A percentile compares a stretch with the other conserved stretches of the same genome.
These are phyloP conservation scores for Pangasius djambal DNA, from an alignment of 2,797 vertebrate species.

Conservation along the genomic window DNA sequence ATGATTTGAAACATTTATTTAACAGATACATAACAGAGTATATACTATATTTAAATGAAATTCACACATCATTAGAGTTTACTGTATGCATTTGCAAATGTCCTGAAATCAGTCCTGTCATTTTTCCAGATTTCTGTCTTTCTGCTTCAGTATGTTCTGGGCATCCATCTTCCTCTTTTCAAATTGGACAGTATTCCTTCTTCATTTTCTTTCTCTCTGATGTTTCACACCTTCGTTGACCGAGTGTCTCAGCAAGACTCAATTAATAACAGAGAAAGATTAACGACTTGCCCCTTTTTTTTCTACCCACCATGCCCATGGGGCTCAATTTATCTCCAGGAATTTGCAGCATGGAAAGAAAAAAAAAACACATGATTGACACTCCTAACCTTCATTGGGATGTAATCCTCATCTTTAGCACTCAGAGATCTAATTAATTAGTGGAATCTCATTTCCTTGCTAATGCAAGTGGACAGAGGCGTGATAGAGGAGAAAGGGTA, in stretches of 20 bases:
- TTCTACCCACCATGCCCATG: constrained; percentile 66
- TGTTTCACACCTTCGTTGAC: constrained; percentile 56
- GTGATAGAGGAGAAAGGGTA: constrained; percentile 67
- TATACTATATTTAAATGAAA: neutral
- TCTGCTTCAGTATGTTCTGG: neutral
- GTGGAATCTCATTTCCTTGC: constrained; percentile 80
- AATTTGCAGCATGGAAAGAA: constrained; percentile 62
- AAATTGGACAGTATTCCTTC: constrained; percentile 43
- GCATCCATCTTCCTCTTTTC: constrained; percentile 39
- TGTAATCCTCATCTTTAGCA: constrained; percentile 83
- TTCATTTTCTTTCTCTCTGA: constrained; percentile 48
- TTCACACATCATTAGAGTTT: neutral
- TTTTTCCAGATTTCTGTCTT: neutral
- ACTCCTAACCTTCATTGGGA: constrained; percentile 76
- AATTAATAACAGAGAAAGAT: constrained; percentile 73
- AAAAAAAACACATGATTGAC: constrained; percentile 71
- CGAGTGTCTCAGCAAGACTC: constrained; percentile 66
- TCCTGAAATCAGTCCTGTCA: neutral
- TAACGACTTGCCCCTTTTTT: constrained; percentile 69
- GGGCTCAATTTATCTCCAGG: constrained; percentile 75
- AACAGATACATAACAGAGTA: neutral
- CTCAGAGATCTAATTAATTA: constrained; percentile 83
- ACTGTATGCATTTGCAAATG: neutral
- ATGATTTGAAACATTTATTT: neutral
- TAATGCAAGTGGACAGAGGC: constrained; percentile 80